These are phyloP conservation scores for Lepus oiostolus DNA, from an alignment of 2,797 vertebrate species.

Conservation along the genomic window DNA sequence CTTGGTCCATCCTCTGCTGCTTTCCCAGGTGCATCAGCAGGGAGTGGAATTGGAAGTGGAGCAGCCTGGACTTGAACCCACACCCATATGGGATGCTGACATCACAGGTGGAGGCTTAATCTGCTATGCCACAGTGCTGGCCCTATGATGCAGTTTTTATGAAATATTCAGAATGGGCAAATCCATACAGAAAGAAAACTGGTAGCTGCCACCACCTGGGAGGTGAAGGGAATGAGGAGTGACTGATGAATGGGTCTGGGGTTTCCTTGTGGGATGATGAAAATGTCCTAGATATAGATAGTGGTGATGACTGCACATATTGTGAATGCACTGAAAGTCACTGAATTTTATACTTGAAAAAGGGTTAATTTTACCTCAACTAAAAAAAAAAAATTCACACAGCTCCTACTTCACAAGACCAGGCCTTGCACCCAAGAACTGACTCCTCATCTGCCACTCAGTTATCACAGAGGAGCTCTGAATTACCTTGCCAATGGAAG, in stretches of 20 bases:
- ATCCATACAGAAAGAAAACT: background rate
- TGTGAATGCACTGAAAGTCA: slow-evolving; percentile 24
- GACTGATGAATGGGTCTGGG: background rate
- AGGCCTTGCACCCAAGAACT: slow-evolving; percentile 1
- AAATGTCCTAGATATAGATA: slow-evolving; percentile 39
- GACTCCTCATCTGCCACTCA: background rate
- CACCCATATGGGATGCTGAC: no score
- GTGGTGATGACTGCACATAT: slow-evolving; percentile 14
- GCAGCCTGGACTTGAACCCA: no score
- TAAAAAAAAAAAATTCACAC: slow-evolving; percentile 21
- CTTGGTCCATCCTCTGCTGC: no score
- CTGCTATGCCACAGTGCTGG: no score
- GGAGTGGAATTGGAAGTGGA: no score
- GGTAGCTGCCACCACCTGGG: background rate
- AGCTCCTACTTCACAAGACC: background rate
- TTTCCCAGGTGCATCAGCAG: no score
- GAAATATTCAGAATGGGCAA: slow-evolving; percentile 26
- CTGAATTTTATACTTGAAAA: background rate
- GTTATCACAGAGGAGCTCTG: background rate
- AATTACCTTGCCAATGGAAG: slow-evolving; percentile 15
- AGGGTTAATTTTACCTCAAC: slow-evolving; percentile 45
- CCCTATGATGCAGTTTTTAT: slow-evolving; percentile 15
- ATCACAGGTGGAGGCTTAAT: no score
- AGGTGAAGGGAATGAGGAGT: background rate
- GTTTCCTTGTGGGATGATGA: slow-evolving; percentile 52